These are phyloP conservation scores for Andrena flavipes DNA, from an alignment of 2,888 invertebrate genomes.

Conservation along the genomic window DNA sequence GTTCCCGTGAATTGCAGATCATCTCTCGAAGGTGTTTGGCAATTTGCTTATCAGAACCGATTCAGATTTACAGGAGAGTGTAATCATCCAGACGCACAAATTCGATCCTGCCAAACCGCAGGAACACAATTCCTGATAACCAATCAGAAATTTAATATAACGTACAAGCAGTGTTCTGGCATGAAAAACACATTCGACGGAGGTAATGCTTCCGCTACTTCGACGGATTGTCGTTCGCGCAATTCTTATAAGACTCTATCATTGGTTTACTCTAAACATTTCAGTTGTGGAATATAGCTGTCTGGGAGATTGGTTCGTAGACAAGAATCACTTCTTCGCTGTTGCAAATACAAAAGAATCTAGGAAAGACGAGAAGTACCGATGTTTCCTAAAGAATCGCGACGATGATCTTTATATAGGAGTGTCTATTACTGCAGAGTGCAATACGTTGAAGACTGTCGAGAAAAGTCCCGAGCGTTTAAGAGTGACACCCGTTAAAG, in stretches of 20 bases:
- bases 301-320: slow-evolving; percentile 97
- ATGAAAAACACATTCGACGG: slow-evolving; percentile 96
- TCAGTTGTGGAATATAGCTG: slow-evolving; percentile 95
- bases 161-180: slow-evolving; percentile 95
- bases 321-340: slow-evolving; percentile 98
- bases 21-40: slow-evolving; percentile 98
- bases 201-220: slow-evolving; percentile 83
- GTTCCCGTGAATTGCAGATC: slow-evolving; percentile 96
- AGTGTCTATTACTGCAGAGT: slow-evolving; percentile 97
- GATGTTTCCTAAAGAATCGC: slow-evolving; percentile 97
- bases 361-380: slow-evolving; percentile 96
- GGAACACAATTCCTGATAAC: slow-evolving; percentile 98
- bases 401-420: slow-evolving; percentile 97
- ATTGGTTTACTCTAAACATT: slow-evolving; percentile 17
- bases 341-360: slow-evolving; percentile 99
- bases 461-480: slow-evolving; percentile 97
- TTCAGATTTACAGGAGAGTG: slow-evolving; percentile 97
- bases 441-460: slow-evolving; percentile 95
- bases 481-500: slow-evolving; percentile 94
- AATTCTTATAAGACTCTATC: not conserved
- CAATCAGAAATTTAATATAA: slow-evolving; percentile 98
- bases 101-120: slow-evolving; percentile 97
- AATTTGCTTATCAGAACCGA: slow-evolving; percentile 96
- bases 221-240: not conserved
- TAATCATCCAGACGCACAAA: slow-evolving; percentile 94